Conservation (phyloP, 2,888 invertebrate genomes). For the Sphaerophoria rueppellii region DNA sequence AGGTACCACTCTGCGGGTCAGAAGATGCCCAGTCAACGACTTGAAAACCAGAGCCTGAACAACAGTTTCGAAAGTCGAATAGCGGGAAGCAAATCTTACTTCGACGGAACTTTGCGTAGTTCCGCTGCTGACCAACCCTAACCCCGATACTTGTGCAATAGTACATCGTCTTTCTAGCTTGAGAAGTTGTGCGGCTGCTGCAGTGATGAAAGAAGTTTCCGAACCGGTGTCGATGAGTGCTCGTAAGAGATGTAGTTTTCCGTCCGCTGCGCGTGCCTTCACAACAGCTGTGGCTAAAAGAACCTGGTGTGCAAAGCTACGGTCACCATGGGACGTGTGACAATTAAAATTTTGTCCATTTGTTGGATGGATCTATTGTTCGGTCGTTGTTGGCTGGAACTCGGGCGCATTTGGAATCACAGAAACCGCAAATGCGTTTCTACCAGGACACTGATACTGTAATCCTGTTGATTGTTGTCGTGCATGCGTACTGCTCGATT, state of each 20-base stretch:
- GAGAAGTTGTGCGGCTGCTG: no score
- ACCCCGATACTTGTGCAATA: neutral
- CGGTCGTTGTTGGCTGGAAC: neutral
- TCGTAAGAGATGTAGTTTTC: neutral
- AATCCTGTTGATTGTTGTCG: slow-evolving; percentile 1
- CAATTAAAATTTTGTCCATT: no score
- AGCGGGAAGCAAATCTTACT: neutral
- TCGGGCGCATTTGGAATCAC: slow-evolving; percentile 4
- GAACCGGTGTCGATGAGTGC: slow-evolving; percentile 5
- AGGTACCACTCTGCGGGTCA: no score
- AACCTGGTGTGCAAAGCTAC: neutral
- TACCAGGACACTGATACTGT: neutral
- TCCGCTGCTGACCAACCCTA: no score
- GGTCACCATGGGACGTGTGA: neutral
- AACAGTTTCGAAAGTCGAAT: neutral
- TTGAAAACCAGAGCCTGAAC: no score
- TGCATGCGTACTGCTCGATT: neutral
- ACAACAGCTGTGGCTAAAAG: slow-evolving; percentile 5
- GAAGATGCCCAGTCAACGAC: no score
- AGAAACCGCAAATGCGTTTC: neutral
- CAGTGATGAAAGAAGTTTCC: neutral
- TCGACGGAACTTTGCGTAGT: neutral
- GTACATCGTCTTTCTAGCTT: slow-evolving; percentile 4
- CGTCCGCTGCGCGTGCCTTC: neutral
- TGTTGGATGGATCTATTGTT: no score